Evolutionary conservation across 2,113 vertebrate species (phyloP).

Genomic region (Thunnus thynnus): DNA sequence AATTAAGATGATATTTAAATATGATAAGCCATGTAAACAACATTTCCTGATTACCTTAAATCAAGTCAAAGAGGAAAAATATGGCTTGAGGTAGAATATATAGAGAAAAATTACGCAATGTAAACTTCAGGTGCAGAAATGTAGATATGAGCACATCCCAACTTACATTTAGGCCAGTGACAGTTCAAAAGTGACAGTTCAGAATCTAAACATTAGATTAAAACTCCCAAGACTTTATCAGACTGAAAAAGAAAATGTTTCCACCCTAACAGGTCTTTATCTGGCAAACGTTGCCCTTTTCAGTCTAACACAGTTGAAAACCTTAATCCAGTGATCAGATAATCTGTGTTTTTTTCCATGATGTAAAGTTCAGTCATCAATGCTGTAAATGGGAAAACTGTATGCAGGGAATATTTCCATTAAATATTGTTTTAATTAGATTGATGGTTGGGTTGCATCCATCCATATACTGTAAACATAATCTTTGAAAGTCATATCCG

Average conservation of each 20-base stretch:
- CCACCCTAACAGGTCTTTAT: too few relatives aligned
- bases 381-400: not conserved
- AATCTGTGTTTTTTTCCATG: too few relatives aligned
- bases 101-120: not conserved
- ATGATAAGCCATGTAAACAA: not conserved
- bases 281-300: too few relatives aligned
- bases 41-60: not conserved
- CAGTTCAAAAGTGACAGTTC: too few relatives aligned
- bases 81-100: not conserved
- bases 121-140: not conserved
- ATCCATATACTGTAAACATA: not conserved
- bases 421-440: not conserved
- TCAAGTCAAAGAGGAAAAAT: not conserved
- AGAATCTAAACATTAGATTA: not conserved
- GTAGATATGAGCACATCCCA: not conserved
- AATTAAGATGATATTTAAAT: not conserved
- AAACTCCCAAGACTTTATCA: not conserved
- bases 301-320: too few relatives aligned
- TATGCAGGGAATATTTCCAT: not conserved
- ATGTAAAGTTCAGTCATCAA: not conserved
- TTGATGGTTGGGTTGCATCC: not conserved
- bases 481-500: constrained; percentile 36
- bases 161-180: too few relatives aligned
- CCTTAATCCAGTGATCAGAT: too few relatives aligned
- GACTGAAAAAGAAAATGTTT: not conserved